Conservation (phyloP, 2,888 invertebrate genomes). For the Merodon equestris region DNA sequence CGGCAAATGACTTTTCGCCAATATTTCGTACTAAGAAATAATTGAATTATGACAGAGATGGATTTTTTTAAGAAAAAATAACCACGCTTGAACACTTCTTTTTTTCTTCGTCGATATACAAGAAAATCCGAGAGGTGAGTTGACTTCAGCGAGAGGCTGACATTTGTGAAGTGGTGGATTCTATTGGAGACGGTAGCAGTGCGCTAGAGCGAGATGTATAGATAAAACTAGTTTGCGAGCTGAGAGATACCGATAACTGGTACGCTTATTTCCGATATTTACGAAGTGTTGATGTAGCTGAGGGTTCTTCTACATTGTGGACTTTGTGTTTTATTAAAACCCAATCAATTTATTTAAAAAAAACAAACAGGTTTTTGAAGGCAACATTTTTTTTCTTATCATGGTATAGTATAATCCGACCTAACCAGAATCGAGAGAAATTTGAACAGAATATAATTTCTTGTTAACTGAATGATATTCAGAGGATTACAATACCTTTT, state of each 20-base stretch:
- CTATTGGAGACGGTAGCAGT: constrained; percentile 13
- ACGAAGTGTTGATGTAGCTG: background rate
- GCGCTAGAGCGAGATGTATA: constrained; percentile 38
- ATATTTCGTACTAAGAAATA: constrained; percentile 45
- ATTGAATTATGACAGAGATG: constrained; percentile 45
- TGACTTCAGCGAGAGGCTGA: constrained; percentile 66
- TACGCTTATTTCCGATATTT: background rate
- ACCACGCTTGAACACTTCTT: constrained; percentile 69
- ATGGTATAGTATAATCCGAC: no score
- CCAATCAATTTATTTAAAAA: no score
- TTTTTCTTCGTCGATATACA: constrained; percentile 67
- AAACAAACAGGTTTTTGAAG: no score
- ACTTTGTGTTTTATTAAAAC: no score
- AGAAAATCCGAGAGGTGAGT: constrained; percentile 67
- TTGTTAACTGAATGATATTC: no score
- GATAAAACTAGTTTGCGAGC: constrained; percentile 48
- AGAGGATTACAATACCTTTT: no score
- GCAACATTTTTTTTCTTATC: no score
- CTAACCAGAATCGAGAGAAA: no score
- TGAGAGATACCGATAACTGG: constrained; percentile 53
- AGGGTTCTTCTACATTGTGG: no score
- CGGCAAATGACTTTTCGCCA: constrained; percentile 25
- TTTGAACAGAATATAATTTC: no score
- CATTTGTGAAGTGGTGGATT: constrained; percentile 64
- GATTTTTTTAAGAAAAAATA: constrained; percentile 64